These are phyloP conservation scores for Drosophila willistoni DNA, from an alignment of 1,140 invertebrate species.

Conservation along the genomic window DNA sequence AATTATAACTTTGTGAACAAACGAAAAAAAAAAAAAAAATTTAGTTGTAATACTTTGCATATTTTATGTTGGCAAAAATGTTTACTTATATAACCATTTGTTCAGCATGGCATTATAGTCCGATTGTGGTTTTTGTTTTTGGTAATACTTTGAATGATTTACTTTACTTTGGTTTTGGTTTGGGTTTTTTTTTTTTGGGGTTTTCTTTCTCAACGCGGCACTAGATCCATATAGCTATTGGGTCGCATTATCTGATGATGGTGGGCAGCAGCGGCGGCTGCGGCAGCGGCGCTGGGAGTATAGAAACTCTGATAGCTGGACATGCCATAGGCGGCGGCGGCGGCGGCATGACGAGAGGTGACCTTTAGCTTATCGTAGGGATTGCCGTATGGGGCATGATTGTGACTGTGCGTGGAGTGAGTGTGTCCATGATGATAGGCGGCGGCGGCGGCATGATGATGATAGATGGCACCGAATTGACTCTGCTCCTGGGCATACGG, in stretches of 20 bases:
- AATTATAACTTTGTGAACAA: conserved; percentile 3
- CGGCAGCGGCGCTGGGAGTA: conserved; percentile 22
- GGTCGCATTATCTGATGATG: conserved; percentile 82
- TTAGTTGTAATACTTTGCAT: conserved; percentile 69
- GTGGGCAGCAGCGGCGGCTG: conserved; percentile 44
- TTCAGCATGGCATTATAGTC: no score
- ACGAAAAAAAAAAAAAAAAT: conserved; percentile 24
- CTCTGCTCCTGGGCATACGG: conserved; percentile 84
- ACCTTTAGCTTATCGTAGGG: conserved; percentile 82
- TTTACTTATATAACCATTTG: conserved; percentile 7
- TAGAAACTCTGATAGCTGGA: conserved; percentile 79
- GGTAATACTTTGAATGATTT: conserved; percentile 37
- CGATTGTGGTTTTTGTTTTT: conserved; percentile 25
- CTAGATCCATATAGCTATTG: conserved; percentile 80
- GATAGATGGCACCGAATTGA: conserved; percentile 84
- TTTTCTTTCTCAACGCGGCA: conserved; percentile 56
- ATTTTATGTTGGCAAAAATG: not conserved
- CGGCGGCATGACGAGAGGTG: conserved; percentile 59
- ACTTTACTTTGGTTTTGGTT: conserved; percentile 28
- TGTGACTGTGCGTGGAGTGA: conserved; percentile 55
- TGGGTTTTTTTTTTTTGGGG: no score
- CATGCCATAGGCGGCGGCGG: conserved; percentile 70
- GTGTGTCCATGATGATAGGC: conserved; percentile 62
- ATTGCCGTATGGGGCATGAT: conserved; percentile 62
- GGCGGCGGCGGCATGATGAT: conserved; percentile 73